Evolutionary conservation across 2,113 vertebrate genomes (phyloP).

Genomic region (Xiphophorus couchianus): DNA sequence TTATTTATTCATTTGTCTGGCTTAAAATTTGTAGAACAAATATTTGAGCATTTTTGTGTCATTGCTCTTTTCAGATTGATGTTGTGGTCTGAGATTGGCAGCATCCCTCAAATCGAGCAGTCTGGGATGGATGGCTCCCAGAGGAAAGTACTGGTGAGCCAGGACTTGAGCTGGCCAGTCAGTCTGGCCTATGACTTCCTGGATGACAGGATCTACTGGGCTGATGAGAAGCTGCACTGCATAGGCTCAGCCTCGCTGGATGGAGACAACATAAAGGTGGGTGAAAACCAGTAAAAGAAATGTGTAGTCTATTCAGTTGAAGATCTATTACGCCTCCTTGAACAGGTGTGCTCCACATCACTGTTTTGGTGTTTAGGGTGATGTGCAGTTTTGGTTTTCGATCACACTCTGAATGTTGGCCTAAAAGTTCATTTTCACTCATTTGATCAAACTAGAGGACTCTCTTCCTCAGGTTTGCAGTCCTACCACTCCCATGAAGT

Average conservation of each 20-base stretch:
- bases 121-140: conserved; percentile 89
- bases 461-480: no score
- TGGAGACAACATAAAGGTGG: conserved; percentile 83
- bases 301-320: rapidly evolving
- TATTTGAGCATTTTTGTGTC: not conserved
- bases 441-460: no score
- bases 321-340: no score
- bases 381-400: no score
- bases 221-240: conserved; percentile 87
- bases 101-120: conserved; percentile 81
- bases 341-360: no score
- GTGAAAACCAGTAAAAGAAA: not conserved
- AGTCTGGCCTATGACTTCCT: conserved; percentile 85
- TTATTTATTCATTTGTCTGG: not conserved
- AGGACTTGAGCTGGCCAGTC: conserved; percentile 85
- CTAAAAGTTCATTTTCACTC: no score
- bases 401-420: no score
- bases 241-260: conserved; percentile 85
- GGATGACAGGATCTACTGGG: conserved; percentile 88
- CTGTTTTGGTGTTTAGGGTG: no score
- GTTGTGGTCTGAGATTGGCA: conserved; percentile 91
- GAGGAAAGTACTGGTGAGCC: conserved; percentile 77
- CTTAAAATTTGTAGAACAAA: not conserved
- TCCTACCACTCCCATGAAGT: no score
- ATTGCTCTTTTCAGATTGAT: conserved; percentile 79